These are phyloP conservation scores for Silvanus unidentatus DNA, from an alignment of 2,888 invertebrate species.

Conservation along the genomic window DNA sequence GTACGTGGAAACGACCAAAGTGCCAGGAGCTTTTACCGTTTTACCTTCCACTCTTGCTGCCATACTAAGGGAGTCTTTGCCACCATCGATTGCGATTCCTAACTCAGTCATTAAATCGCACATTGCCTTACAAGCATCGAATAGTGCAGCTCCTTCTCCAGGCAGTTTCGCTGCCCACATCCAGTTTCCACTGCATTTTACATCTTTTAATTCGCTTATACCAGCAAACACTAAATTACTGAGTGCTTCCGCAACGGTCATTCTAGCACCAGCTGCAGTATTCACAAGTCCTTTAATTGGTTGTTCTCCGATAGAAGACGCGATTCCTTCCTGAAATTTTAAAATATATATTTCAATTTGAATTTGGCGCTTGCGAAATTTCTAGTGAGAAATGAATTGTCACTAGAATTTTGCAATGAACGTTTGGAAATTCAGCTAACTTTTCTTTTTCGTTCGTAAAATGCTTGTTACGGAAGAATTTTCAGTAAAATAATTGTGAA, in stretches of 20 bases:
- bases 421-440: no score
- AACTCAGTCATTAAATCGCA: slow-evolving; percentile 75
- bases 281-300: slow-evolving; percentile 87
- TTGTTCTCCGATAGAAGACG: slow-evolving; percentile 95
- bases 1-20: slow-evolving; percentile 92
- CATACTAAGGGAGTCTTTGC: slow-evolving; percentile 97
- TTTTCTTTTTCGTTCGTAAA: no score
- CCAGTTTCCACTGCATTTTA: slow-evolving; percentile 99
- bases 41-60: slow-evolving; percentile 75
- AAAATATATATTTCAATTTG: no score
- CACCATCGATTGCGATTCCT: slow-evolving; percentile 88
- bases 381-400: no score
- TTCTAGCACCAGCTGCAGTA: slow-evolving; percentile 81
- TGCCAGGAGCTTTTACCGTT: slow-evolving; percentile 74
- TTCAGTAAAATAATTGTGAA: no score
- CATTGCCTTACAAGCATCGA: slow-evolving; percentile 83
- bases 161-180: slow-evolving; percentile 99
- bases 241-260: slow-evolving; percentile 91
- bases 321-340: slow-evolving; percentile 65
- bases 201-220: slow-evolving; percentile 66
- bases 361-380: no score
- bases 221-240: slow-evolving; percentile 81
- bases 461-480: no score
- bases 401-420: no score
- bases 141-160: slow-evolving; percentile 84